These are phyloP conservation scores for Sebastiscus albofasciatus DNA, from an alignment of 2,797 vertebrate genomes.

Conservation along the genomic window DNA sequence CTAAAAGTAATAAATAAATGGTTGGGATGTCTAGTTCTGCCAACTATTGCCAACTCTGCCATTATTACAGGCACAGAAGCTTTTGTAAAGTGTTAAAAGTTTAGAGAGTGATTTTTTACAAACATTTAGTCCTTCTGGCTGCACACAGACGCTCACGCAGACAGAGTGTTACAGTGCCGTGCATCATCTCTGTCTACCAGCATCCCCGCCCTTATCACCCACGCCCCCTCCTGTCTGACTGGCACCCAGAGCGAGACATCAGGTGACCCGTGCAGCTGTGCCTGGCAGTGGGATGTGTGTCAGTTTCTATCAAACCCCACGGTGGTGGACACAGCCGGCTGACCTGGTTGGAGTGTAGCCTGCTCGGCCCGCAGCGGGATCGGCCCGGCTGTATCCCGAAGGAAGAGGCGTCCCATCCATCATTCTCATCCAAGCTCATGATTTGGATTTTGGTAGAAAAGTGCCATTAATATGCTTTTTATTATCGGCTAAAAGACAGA, in stretches of 20 bases:
- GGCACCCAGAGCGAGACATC: slow-evolving; percentile 67
- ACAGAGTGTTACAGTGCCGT: background rate
- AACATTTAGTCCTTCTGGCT: slow-evolving; percentile 1
- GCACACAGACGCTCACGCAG: background rate
- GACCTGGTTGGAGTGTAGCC: slow-evolving; percentile 57
- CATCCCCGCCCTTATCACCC: slow-evolving; percentile 22
- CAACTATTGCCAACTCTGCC: background rate
- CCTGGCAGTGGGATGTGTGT: slow-evolving; percentile 57
- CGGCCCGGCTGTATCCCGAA: background rate
- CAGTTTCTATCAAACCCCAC: slow-evolving; percentile 56
- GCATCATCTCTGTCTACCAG: slow-evolving; percentile 14
- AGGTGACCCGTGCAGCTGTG: slow-evolving; percentile 71
- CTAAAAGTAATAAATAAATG: background rate
- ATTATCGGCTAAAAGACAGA: background rate
- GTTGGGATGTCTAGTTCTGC: background rate
- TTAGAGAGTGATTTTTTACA: too few species aligned
- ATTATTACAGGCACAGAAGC: background rate
- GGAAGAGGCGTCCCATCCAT: background rate
- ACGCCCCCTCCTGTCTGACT: slow-evolving; percentile 36
- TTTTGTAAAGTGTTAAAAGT: background rate
- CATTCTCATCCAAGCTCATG: background rate
- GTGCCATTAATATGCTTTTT: background rate
- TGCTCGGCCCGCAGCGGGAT: slow-evolving; percentile 10
- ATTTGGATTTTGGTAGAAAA: background rate
- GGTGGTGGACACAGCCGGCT: slow-evolving; percentile 30